Conservation (phyloP, 1,140 invertebrate genomes). For the Sesamia nonagrioides region DNA sequence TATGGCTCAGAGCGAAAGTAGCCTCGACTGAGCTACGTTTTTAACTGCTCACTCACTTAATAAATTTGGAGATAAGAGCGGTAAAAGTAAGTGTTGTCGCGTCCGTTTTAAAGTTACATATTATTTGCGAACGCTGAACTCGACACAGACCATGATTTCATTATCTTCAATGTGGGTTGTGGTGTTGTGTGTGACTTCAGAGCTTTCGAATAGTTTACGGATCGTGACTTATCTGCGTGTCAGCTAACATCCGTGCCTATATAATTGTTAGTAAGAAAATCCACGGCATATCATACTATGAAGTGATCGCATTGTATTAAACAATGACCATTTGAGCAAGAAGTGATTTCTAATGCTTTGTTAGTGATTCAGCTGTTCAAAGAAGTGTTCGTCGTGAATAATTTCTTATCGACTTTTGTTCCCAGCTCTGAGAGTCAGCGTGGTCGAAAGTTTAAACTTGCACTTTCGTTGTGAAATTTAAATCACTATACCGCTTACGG, state of each 20-base stretch:
- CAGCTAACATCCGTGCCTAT: constrained; percentile 40
- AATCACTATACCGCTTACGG: constrained; percentile 18
- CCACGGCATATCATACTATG: constrained; percentile 29
- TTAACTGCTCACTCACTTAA: constrained; percentile 60
- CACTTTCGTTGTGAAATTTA: constrained; percentile 46
- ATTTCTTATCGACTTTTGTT: constrained; percentile 42
- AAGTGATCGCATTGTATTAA: constrained; percentile 47
- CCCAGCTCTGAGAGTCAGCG: constrained; percentile 25
- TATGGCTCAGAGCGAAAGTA: constrained; percentile 62
- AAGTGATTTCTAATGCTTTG: constrained; percentile 46
- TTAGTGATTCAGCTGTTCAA: constrained; percentile 45
- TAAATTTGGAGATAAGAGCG: constrained; percentile 60
- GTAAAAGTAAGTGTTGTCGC: constrained; percentile 56
- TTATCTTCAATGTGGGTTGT: constrained; percentile 23
- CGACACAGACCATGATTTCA: constrained; percentile 41
- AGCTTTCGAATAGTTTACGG: constrained; percentile 48
- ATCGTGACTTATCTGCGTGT: constrained; percentile 48
- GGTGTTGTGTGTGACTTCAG: not conserved
- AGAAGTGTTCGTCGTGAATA: constrained; percentile 37
- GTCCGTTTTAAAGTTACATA: constrained; percentile 41
- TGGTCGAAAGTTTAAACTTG: constrained; percentile 48
- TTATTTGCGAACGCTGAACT: constrained; percentile 45
- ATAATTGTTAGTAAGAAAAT: constrained; percentile 44
- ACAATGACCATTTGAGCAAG: constrained; percentile 49
- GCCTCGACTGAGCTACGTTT: constrained; percentile 33